Evolutionary conservation across 2,113 vertebrate genomes (phyloP).

Genomic region (Acanthisitta chloris): DNA sequence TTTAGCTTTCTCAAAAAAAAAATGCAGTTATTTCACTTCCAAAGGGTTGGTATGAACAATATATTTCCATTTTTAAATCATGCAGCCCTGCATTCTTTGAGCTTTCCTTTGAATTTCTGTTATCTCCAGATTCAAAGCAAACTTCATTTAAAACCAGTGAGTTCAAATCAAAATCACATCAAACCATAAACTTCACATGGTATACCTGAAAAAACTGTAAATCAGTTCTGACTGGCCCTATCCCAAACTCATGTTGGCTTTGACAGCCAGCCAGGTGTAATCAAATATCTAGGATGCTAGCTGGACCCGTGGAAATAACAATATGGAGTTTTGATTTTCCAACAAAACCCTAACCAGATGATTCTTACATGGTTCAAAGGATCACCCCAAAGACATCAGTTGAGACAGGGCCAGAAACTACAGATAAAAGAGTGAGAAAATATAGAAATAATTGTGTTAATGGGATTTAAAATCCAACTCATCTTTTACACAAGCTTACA

Average conservation of each 20-base stretch:
- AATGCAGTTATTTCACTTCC: conserved; percentile 33
- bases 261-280: conserved; percentile 52
- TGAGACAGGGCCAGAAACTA: neutral
- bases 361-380: conserved; percentile 3
- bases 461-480: neutral
- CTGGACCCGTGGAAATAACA: neutral
- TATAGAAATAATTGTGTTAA: neutral
- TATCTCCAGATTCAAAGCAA: conserved; percentile 58
- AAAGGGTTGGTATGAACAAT: conserved; percentile 18
- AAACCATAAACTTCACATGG: conserved; percentile 44
- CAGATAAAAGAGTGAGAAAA: neutral
- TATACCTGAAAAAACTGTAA: conserved; percentile 38
- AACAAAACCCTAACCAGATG: conserved; percentile 28
- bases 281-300: conserved; percentile 28
- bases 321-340: neutral
- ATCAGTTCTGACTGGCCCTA: conserved; percentile 44
- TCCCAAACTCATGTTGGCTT: conserved; percentile 26
- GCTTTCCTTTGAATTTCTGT: conserved; percentile 51
- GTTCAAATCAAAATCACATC: conserved; percentile 61
- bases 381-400: neutral
- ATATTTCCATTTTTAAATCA: conserved; percentile 41
- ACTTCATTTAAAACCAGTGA: conserved; percentile 43
- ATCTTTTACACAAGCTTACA: neutral
- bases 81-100: conserved; percentile 23
- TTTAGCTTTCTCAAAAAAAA: conserved; percentile 27